Evolutionary conservation across 2,888 invertebrate genomes (phyloP).

Genomic region (Hecatera dysodea): DNA sequence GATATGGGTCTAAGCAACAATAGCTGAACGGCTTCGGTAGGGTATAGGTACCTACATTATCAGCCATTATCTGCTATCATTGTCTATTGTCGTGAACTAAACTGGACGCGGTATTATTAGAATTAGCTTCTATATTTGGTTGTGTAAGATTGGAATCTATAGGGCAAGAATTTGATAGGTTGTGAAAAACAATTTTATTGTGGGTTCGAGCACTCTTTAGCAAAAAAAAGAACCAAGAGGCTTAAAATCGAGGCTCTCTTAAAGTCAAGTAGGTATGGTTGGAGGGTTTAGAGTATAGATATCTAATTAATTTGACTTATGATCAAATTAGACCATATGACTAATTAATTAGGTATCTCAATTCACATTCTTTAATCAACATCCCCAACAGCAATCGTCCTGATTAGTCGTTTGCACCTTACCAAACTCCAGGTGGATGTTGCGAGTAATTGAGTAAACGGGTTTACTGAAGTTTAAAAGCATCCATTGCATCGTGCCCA

Average conservation of each 20-base stretch:
- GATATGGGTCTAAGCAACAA: slow-evolving; percentile 33
- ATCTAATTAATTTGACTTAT: too few relatives aligned
- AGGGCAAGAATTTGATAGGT: not conserved
- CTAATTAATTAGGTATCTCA: too few relatives aligned
- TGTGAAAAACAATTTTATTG: not conserved
- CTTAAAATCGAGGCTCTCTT: not conserved
- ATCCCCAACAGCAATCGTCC: not conserved
- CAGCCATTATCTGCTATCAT: slow-evolving; percentile 29
- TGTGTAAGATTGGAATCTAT: not conserved
- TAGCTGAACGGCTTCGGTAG: slow-evolving; percentile 19
- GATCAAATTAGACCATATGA: too few relatives aligned
- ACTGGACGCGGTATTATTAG: slow-evolving; percentile 28
- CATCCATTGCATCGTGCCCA: not conserved
- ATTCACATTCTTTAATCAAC: too few relatives aligned
- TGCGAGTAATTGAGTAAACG: not conserved
- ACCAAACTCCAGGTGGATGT: not conserved
- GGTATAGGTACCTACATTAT: slow-evolving; percentile 17
- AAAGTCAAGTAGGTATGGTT: too few relatives aligned
- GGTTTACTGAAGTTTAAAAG: not conserved
- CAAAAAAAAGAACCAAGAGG: not conserved
- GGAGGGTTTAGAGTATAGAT: too few relatives aligned
- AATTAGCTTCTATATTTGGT: slow-evolving; percentile 21
- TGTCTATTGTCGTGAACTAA: slow-evolving; percentile 25
- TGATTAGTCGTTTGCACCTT: not conserved
- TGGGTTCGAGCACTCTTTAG: not conserved